These are phyloP conservation scores for Eupsittula cactorum DNA, from an alignment of 2,113 vertebrate species.

Conservation along the genomic window DNA sequence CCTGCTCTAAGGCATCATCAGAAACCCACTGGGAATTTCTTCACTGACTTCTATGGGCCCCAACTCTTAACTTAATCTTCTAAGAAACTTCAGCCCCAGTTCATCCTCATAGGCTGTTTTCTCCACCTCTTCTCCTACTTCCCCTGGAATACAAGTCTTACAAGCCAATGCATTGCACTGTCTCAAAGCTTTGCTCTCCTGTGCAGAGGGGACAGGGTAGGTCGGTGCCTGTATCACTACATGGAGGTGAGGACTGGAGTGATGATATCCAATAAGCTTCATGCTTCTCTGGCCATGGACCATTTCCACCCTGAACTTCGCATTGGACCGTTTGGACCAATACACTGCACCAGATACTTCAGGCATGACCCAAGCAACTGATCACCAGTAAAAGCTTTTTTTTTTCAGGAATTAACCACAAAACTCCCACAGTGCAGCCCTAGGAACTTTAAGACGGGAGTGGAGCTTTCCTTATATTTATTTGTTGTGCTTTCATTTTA, in stretches of 20 bases:
- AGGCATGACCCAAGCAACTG: background rate
- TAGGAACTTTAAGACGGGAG: background rate
- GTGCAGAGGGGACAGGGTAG: background rate
- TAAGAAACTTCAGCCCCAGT: background rate
- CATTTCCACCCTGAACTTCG: background rate
- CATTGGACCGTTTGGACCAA: background rate
- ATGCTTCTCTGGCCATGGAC: background rate
- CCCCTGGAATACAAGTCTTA: background rate
- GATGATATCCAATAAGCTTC: fast-evolving
- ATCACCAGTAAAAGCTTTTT: background rate
- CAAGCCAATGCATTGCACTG: fast-evolving
- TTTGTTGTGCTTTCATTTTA: background rate
- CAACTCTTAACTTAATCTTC: constrained; percentile 24
- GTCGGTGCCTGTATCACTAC: background rate
- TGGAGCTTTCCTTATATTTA: background rate
- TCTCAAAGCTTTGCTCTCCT: background rate
- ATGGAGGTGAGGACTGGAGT: background rate
- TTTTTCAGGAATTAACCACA: background rate
- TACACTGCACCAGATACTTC: background rate
- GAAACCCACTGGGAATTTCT: background rate
- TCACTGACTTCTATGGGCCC: background rate
- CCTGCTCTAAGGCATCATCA: background rate
- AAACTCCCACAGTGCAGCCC: background rate
- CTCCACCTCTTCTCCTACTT: background rate
- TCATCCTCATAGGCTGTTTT: background rate